Base-by-base conservation (phyloP, 2,888 invertebrate species). In the Monopis laevigella region DNA sequence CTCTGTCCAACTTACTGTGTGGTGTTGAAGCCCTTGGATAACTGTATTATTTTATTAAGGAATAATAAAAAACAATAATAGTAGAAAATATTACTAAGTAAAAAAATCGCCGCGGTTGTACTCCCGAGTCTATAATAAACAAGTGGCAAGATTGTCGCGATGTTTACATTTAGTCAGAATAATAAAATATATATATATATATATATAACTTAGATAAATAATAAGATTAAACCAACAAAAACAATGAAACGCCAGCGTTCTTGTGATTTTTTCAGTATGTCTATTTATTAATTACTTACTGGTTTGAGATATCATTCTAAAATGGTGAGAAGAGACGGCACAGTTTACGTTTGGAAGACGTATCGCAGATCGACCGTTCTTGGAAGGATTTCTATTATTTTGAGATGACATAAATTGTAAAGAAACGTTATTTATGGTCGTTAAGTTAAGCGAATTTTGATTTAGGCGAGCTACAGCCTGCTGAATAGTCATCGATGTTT, bases 1-100 rank as follows among this genome's bases (percentile, higher is more conserved):
- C n/a, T n/a, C n/a, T n/a, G n/a, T n/a, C n/a, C n/a, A n/a, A 78
- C 78, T 80, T 59, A 80, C 75, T 72, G 55, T 78, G 78, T 62
- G 78, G 78, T 67, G 78, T 80, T 48, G 78, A 70, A 51, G 77
- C 77, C 66, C 77, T 67, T 59, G 77, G 77, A 69, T 80, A 78
- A 62, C 78, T 80, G 77, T 46, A 12, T 7, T 4, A 12, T 11
- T n/a, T 11, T 30, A 26, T 45, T 78, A 70, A 78, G 73, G 66
- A 72, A 71, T 55, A 13, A 16, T 32, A 3, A 29, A 11, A 29
- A 29, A 18, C 18, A 17, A 17, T n/a, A 28, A 8, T 11, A 28
- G 11, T 28, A n/a, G 12, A 28, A 28, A 6, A n/a, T n/a, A n/a
- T n/a, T n/a, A n/a, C n/a, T n/a, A n/a, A n/a, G n/a, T n/a, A n/a